Conservation (phyloP, 2,888 invertebrate species). For the Ophioninae sp. region DNA sequence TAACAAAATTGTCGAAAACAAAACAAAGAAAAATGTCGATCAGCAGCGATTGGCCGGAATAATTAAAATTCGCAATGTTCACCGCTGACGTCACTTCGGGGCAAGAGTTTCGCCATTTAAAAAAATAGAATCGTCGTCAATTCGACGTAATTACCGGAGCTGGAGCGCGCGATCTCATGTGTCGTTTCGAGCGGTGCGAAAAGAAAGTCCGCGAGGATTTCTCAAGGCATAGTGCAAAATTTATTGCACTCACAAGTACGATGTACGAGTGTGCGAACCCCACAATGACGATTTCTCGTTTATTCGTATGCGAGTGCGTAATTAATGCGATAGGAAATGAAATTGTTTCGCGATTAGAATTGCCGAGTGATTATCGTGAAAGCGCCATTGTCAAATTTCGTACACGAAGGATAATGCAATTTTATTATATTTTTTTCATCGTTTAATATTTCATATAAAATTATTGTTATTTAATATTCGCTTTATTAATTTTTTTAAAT, state of each 20-base stretch:
- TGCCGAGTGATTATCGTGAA: slow-evolving; percentile 74
- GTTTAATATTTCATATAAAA: no score
- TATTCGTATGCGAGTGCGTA: slow-evolving; percentile 51
- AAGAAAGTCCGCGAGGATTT: slow-evolving; percentile 59
- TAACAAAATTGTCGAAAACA: background rate
- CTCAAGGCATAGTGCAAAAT: slow-evolving; percentile 58
- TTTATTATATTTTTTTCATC: background rate
- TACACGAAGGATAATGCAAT: background rate
- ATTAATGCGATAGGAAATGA: slow-evolving; percentile 68
- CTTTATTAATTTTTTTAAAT: no score
- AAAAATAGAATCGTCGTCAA: background rate
- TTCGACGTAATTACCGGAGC: background rate
- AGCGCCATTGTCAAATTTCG: slow-evolving; percentile 55
- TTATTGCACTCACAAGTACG: slow-evolving; percentile 28
- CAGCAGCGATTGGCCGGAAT: background rate
- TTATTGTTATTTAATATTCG: no score
- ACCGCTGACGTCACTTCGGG: background rate
- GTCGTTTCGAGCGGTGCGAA: slow-evolving; percentile 21
- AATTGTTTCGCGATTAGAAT: slow-evolving; percentile 65
- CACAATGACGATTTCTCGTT: slow-evolving; percentile 61
- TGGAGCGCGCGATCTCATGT: slow-evolving; percentile 19
- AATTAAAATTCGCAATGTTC: background rate
- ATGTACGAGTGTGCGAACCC: slow-evolving; percentile 65
- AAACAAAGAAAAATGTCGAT: background rate
- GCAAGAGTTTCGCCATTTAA: background rate